Evolutionary conservation across 2,888 invertebrate species (phyloP).

Genomic region (Standfussiana lucernea): DNA sequence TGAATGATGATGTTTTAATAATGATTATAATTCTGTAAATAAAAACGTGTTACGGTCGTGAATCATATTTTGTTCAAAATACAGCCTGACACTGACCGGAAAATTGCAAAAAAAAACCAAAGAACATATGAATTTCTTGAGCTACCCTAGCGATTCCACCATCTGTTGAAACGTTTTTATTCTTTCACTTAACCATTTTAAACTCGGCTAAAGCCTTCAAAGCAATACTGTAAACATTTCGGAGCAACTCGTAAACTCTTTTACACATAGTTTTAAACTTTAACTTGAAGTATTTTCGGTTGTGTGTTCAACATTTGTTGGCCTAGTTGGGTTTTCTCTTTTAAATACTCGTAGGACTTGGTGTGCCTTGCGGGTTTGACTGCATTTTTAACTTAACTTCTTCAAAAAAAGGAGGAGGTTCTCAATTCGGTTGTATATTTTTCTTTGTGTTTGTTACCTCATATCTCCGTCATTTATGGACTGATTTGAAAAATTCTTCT

Average conservation of each 20-base stretch:
- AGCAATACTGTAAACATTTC: slow-evolving; percentile 44
- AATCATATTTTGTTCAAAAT: background rate
- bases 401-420: too few species aligned
- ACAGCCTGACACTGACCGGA: background rate
- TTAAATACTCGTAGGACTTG: background rate
- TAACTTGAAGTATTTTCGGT: slow-evolving; percentile 37
- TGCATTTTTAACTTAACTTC: too few species aligned
- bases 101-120: background rate
- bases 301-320: slow-evolving; percentile 20
- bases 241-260: slow-evolving; percentile 34
- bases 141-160: too few species aligned
- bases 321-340: background rate
- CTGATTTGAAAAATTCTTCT: too few species aligned
- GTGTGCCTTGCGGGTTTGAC: background rate
- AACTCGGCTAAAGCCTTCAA: slow-evolving; percentile 17
- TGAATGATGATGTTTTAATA: too few species aligned
- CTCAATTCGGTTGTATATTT: too few species aligned
- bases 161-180: background rate
- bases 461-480: too few species aligned
- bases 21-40: too few species aligned
- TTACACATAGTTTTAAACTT: slow-evolving; percentile 37
- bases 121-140: background rate
- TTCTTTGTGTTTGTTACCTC: too few species aligned
- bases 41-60: background rate
- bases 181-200: background rate